A percentile compares a stretch with the other conserved stretches of the same genome.
phyloP scores from a whole-genome alignment of 1,140 invertebrate genomes.

The Macrostomum lignano region DNA sequence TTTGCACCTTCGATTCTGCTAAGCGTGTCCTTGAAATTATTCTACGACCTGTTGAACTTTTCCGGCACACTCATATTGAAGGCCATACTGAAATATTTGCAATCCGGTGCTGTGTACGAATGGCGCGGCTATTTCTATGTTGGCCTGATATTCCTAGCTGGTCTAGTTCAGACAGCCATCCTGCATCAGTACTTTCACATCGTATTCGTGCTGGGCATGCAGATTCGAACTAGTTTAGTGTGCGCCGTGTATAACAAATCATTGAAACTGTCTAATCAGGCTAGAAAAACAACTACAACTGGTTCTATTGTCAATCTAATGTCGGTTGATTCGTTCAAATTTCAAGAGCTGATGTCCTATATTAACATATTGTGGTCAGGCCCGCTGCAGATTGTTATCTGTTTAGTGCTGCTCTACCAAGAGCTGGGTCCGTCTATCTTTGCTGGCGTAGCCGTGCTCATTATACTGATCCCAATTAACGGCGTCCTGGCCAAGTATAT shows the following conservation, averaged over 20 bases:
- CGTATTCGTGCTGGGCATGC: neutral
- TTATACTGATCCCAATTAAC: slow-evolving; percentile 37
- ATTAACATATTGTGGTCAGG: slow-evolving; percentile 88
- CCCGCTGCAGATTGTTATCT: slow-evolving; percentile 57
- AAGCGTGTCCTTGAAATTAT: neutral
- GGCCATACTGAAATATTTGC: neutral
- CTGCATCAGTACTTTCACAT: slow-evolving; percentile 19
- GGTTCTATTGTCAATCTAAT: slow-evolving; percentile 36
- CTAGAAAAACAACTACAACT: slow-evolving; percentile 28
- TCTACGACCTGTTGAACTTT: neutral
- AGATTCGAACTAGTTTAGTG: neutral
- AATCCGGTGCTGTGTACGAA: neutral
- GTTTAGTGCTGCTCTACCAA: slow-evolving; percentile 61
- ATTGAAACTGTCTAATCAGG: slow-evolving; percentile 16
- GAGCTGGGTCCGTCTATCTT: slow-evolving; percentile 31
- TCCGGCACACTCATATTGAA: neutral
- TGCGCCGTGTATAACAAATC: slow-evolving; percentile 5
- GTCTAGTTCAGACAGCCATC: slow-evolving; percentile 50
- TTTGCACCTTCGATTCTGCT: neutral
- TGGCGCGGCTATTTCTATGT: slow-evolving; percentile 60
- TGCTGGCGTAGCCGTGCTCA: slow-evolving; percentile 25
- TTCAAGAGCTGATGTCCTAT: slow-evolving; percentile 35
- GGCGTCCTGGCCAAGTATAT: slow-evolving; percentile 52
- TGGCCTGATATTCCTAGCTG: slow-evolving; percentile 39
- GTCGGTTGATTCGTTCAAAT: slow-evolving; percentile 31